A percentile compares a stretch with the other conserved stretches of the same genome.
phyloP scores from a whole-genome alignment of 1,140 invertebrate species.

The Drosophila eugracilis region DNA sequence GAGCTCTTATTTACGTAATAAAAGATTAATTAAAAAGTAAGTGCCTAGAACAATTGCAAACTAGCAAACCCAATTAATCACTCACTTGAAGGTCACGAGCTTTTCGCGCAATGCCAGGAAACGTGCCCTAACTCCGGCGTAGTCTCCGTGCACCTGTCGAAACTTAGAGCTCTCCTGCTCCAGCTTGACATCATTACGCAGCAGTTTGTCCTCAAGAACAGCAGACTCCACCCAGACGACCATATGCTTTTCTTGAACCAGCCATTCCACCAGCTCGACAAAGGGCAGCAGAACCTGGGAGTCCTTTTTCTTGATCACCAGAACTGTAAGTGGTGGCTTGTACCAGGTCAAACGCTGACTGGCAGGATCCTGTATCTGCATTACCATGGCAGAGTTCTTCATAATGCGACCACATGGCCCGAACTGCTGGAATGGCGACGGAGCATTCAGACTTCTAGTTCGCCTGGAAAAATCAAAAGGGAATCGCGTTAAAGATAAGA shows the following conservation, averaged over 20 bases:
- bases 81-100: constrained; percentile 91
- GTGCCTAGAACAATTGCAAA: neutral
- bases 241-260: constrained; percentile 97
- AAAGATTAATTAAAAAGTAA: neutral
- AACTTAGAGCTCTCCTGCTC: constrained; percentile 70
- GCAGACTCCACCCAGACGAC: constrained; percentile 96
- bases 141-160: constrained; percentile 61
- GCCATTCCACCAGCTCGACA: constrained; percentile 95
- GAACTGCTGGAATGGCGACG: constrained; percentile 96
- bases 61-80: constrained; percentile 2
- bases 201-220: constrained; percentile 92
- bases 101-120: constrained; percentile 92
- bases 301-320: constrained; percentile 98
- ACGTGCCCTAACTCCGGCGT: constrained; percentile 84
- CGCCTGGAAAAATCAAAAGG: constrained; percentile 89
- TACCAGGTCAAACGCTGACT: constrained; percentile 98
- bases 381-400: constrained; percentile 97
- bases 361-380: constrained; percentile 98
- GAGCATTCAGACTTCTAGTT: constrained; percentile 95
- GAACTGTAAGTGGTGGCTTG: constrained; percentile 95
- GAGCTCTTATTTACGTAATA: neutral
- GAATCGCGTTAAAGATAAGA: neutral
- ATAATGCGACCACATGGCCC: constrained; percentile 97
- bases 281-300: constrained; percentile 94
- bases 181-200: constrained; percentile 87